A percentile compares a stretch with the other conserved stretches of the same genome.
These are phyloP conservation scores for Thalassophryne amazonica DNA, from an alignment of 2,797 vertebrate genomes.

Conservation along the genomic window DNA sequence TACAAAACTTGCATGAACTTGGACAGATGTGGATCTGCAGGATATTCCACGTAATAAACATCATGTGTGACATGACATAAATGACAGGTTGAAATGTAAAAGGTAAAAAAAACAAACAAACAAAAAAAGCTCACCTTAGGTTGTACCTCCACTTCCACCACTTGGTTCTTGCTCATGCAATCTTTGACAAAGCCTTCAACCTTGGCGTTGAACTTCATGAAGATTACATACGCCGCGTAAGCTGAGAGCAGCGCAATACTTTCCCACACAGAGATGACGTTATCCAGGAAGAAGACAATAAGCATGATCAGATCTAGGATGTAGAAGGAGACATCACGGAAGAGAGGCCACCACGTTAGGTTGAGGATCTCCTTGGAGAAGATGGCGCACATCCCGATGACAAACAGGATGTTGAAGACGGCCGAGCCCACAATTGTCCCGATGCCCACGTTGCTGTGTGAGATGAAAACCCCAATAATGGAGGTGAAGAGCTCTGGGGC, in stretches of 20 bases:
- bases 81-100: no score
- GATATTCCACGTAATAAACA: no score
- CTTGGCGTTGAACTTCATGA: conserved; percentile 95
- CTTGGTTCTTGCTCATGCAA: conserved; percentile 89
- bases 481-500: conserved; percentile 98
- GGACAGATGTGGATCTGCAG: no score
- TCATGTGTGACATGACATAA: no score
- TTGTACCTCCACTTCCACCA: conserved; percentile 90
- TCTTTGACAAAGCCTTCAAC: conserved; percentile 87
- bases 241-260: conserved; percentile 84
- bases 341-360: conserved; percentile 98
- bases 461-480: conserved; percentile 97
- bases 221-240: conserved; percentile 90
- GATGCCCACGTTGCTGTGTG: conserved; percentile 97
- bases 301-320: conserved; percentile 95
- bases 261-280: conserved; percentile 91
- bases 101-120: no score
- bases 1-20: no score
- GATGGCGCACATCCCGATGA: conserved; percentile 98
- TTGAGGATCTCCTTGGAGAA: conserved; percentile 98
- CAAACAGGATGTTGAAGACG: conserved; percentile 98
- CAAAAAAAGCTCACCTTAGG: conserved; percentile 96
- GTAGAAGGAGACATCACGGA: conserved; percentile 98
- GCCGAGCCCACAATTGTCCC: conserved; percentile 98
- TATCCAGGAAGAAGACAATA: conserved; percentile 98